Percentiles rank a stretch among this genome's conserved stretches.
Evolutionary conservation across 2,797 vertebrate species (phyloP).

Genomic region (Myotis myotis): DNA sequence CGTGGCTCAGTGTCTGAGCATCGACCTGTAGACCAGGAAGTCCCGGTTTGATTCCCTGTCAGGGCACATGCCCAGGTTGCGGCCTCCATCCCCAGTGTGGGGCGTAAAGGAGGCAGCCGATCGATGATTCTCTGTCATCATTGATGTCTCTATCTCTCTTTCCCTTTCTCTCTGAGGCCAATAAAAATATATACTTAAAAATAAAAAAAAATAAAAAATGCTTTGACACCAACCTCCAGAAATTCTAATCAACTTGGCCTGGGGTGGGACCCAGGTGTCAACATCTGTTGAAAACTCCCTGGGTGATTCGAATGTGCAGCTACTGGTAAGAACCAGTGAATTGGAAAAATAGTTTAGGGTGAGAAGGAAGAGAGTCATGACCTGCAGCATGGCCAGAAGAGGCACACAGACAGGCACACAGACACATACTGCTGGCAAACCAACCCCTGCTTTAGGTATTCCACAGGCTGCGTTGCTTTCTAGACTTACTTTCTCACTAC

Average conservation of each 20-base stretch:
- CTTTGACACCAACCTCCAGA: not conserved
- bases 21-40: too few relatives aligned
- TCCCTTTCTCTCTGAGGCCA: too few relatives aligned
- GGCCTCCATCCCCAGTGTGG: too few relatives aligned
- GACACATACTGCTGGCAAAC: not conserved
- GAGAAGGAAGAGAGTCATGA: not conserved
- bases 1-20: too few relatives aligned
- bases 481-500: not conserved
- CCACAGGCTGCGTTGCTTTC: not conserved
- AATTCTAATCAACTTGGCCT: constrained; percentile 7
- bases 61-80: too few relatives aligned
- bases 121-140: too few relatives aligned
- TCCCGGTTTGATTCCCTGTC: too few relatives aligned
- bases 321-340: not conserved
- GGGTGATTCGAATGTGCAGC: constrained; percentile 13
- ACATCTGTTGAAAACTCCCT: constrained; percentile 21
- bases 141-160: too few relatives aligned
- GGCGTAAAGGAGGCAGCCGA: too few relatives aligned
- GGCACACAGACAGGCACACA: not conserved
- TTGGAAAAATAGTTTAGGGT: not conserved
- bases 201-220: not conserved
- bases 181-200: too few relatives aligned
- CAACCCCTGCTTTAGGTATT: not conserved
- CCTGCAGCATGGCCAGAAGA: not conserved
- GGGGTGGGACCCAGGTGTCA: not conserved